Percentiles rank a stretch among this genome's conserved stretches.
These are phyloP conservation scores for Haliclystus octoradiatus DNA, from an alignment of 30 jellyfish, hydroid and myxozoan species.

Conservation along the genomic window DNA sequence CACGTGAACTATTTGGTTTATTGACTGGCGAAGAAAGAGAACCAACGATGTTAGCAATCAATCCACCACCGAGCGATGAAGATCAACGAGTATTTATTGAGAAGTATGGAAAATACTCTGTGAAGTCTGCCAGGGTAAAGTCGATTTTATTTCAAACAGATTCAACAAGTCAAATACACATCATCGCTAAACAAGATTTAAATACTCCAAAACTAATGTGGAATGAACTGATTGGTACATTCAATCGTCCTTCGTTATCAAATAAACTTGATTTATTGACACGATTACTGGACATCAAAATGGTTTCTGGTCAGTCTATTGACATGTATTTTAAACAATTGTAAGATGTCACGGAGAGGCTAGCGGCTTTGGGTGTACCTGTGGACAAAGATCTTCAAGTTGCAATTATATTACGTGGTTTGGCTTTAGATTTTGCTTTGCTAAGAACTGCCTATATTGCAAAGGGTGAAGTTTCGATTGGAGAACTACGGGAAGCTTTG, in stretches of 20 bases:
- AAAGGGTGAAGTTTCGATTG: conserved; percentile 4
- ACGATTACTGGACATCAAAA: too few relatives aligned
- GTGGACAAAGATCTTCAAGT: too few relatives aligned
- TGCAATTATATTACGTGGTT: not conserved
- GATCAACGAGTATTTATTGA: not conserved
- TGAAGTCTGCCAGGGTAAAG: not conserved
- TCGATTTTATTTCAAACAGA: conserved; percentile 3
- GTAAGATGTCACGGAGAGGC: not conserved
- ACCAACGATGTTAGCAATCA: not conserved
- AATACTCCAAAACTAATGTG: not conserved
- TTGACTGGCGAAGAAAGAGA: not conserved
- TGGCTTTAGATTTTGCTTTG: not conserved
- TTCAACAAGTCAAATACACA: not conserved
- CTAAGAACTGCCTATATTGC: conserved; percentile 2
- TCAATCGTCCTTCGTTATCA: conserved; percentile 2
- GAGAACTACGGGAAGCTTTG: not conserved
- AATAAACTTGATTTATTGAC: not conserved
- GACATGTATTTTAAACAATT: not conserved
- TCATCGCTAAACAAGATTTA: not conserved
- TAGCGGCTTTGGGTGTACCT: not conserved
- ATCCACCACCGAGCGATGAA: not conserved
- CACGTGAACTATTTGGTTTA: conserved; percentile 1
- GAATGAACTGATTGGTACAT: not conserved
- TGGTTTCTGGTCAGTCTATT: too few relatives aligned
- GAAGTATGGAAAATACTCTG: not conserved